These are phyloP conservation scores for Corythornis cristatus DNA, from an alignment of 2,113 vertebrate species.

Conservation along the genomic window DNA sequence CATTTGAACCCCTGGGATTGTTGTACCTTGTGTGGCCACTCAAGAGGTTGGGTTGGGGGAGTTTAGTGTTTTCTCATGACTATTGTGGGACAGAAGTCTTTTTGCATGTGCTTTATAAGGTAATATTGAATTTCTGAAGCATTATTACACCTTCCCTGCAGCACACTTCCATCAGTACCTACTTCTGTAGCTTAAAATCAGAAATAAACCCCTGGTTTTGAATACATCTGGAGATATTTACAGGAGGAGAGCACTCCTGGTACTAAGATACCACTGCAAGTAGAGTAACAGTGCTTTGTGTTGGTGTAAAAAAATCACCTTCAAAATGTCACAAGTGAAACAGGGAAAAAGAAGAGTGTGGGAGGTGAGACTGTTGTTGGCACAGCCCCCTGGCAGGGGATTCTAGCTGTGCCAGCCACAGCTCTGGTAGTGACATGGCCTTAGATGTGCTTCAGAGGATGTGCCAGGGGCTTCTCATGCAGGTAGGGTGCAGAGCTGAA, in stretches of 20 bases:
- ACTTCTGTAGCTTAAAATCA: neutral
- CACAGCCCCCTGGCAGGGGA: neutral
- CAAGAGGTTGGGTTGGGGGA: neutral
- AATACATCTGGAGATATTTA: neutral
- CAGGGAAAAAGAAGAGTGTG: neutral
- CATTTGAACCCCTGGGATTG: conserved; percentile 78
- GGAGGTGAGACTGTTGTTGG: neutral
- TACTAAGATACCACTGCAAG: neutral
- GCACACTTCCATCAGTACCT: neutral
- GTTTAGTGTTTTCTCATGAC: neutral
- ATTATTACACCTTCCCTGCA: neutral
- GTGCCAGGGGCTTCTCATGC: neutral
- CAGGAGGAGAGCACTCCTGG: neutral
- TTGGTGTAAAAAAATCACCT: neutral
- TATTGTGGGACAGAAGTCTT: neutral
- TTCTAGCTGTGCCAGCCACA: neutral
- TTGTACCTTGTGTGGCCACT: neutral
- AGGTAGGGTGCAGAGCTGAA: neutral
- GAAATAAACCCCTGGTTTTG: neutral
- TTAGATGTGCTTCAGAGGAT: neutral
- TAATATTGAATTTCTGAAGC: neutral
- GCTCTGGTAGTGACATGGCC: neutral
- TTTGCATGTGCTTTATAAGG: neutral
- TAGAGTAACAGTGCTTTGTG: neutral
- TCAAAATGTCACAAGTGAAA: accelerated